Evolutionary conservation across 37 sponge, comb jelly and placozoan genomes (phyloP).

Genomic region (Spongilla lacustris): DNA sequence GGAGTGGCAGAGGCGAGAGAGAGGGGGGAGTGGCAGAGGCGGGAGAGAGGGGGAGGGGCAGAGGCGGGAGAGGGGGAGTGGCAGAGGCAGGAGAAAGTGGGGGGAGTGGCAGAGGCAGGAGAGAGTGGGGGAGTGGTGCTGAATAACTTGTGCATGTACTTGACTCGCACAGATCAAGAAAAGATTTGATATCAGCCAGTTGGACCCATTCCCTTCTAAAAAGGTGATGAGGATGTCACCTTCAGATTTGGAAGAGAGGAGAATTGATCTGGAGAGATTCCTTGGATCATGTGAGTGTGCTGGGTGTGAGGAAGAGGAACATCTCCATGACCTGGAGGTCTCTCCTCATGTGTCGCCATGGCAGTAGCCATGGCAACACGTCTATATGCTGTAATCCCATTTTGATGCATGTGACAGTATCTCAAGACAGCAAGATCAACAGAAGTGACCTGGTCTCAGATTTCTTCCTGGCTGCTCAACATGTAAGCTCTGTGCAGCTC

Average conservation of each 20-base stretch:
- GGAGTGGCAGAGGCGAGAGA: too few relatives aligned
- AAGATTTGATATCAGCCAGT: constrained; percentile 11
- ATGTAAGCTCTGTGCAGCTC: not conserved
- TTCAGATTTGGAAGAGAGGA: constrained; percentile 34
- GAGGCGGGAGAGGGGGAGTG: too few relatives aligned
- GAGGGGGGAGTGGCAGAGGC: too few relatives aligned
- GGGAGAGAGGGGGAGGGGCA: not conserved
- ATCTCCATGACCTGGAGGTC: not conserved
- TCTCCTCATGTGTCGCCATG: not conserved
- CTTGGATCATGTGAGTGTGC: constrained; percentile 31
- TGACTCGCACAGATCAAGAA: constrained; percentile 45
- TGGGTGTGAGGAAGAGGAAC: not conserved
- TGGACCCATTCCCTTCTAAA: constrained; percentile 57
- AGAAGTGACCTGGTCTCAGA: constrained; percentile 51
- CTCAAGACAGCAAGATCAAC: constrained; percentile 41
- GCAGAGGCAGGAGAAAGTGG: not conserved
- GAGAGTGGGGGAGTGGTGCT: not conserved
- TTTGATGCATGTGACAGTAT: too few relatives aligned
- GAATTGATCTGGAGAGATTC: constrained; percentile 36
- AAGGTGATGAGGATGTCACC: constrained; percentile 16
- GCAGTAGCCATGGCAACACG: too few relatives aligned
- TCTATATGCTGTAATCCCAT: not conserved
- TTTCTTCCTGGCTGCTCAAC: constrained; percentile 65
- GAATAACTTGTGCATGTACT: not conserved
- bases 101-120: not conserved